Conservation (phyloP, 2,113 vertebrate genomes). For the Abramis brama region DNA sequence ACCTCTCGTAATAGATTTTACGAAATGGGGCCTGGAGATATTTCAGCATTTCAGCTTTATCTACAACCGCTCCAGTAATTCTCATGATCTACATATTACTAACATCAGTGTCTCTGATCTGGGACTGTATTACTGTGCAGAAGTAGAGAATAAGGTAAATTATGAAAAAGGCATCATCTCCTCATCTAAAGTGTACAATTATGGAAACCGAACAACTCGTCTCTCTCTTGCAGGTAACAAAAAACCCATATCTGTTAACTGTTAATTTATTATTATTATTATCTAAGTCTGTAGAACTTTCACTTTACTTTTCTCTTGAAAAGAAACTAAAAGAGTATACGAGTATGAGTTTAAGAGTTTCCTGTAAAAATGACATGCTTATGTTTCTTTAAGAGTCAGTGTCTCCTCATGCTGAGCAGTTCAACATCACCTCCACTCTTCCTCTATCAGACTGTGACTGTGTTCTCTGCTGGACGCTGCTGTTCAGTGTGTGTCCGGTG, state of each 20-base stretch:
- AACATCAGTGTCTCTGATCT: conserved; percentile 54
- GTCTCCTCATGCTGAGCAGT: too few relatives aligned
- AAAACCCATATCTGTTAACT: not conserved
- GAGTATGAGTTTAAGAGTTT: too few relatives aligned
- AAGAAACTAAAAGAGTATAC: too few relatives aligned
- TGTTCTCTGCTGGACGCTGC: conserved; percentile 30
- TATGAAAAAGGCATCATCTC: not conserved
- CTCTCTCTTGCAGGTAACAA: conserved; percentile 24
- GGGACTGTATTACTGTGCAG: conserved; percentile 57
- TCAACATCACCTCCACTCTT: not conserved
- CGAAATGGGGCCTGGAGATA: fast-evolving
- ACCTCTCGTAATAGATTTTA: not conserved
- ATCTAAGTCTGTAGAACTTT: too few relatives aligned
- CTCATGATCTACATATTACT: conserved; percentile 42
- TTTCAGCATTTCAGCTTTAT: not conserved
- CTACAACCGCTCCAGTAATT: not conserved
- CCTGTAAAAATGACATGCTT: too few relatives aligned
- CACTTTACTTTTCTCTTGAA: too few relatives aligned
- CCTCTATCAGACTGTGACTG: not conserved
- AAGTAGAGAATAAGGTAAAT: not conserved
- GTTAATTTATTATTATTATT: not conserved
- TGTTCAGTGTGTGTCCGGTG: conserved; percentile 31
- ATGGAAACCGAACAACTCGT: conserved; percentile 27
- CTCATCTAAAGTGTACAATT: not conserved
- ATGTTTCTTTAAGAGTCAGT: too few relatives aligned